These are phyloP conservation scores for Dermolepida albohirtum DNA, from an alignment of 2,888 invertebrate genomes.

Conservation along the genomic window DNA sequence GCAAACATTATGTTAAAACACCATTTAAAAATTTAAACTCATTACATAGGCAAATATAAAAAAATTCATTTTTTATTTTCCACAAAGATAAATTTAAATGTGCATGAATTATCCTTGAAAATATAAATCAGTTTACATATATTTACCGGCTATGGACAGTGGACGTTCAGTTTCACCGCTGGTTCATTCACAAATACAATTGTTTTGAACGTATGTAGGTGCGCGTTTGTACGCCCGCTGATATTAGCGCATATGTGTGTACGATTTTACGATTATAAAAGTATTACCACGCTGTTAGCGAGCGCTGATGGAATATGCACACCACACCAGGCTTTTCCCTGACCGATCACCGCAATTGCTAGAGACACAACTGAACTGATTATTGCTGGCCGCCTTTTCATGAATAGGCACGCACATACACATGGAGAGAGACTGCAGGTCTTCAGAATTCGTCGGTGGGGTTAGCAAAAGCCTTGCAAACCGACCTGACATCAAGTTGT, in stretches of 20 bases:
- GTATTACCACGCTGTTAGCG: not conserved
- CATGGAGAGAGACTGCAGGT: slow-evolving; percentile 31
- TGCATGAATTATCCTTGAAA: not conserved
- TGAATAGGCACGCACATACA: slow-evolving; percentile 21
- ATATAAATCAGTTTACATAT: not conserved
- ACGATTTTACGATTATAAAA: not conserved
- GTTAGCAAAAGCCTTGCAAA: slow-evolving; percentile 12
- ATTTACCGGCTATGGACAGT: not conserved
- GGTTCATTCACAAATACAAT: slow-evolving; percentile 29
- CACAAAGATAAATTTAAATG: not conserved
- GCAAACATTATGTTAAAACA: too few relatives aligned
- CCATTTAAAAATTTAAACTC: too few relatives aligned
- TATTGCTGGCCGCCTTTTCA: slow-evolving; percentile 28
- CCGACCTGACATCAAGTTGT: not conserved
- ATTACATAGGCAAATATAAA: not conserved
- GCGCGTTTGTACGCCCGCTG: too few relatives aligned
- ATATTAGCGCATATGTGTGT: not conserved
- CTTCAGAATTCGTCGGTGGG: slow-evolving; percentile 31
- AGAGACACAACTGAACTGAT: slow-evolving; percentile 28
- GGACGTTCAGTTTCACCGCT: not conserved
- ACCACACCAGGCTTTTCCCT: slow-evolving; percentile 13
- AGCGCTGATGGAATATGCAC: not conserved
- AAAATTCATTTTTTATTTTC: not conserved
- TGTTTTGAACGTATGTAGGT: slow-evolving; percentile 4
- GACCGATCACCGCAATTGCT: slow-evolving; percentile 14